phyloP scores from a whole-genome alignment of 2,797 vertebrate species.

The Sebastes itinus region DNA sequence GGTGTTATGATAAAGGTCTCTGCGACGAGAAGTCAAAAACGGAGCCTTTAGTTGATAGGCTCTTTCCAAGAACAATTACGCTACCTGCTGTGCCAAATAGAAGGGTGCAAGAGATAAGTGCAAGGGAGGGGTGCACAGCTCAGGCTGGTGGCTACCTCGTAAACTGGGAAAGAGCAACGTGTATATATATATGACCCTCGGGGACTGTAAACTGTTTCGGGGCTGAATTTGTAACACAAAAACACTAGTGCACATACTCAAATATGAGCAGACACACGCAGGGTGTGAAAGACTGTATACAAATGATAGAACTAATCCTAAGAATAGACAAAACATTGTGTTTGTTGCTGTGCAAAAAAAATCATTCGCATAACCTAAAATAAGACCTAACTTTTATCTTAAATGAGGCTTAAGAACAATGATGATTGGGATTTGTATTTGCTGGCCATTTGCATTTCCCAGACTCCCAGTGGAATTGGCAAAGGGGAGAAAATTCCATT shows the following conservation, averaged over 20 bases:
- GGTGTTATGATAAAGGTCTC: constrained; percentile 66
- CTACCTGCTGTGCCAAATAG: constrained; percentile 73
- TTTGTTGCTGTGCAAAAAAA: constrained; percentile 4
- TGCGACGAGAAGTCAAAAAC: constrained; percentile 62
- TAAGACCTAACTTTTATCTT: neutral
- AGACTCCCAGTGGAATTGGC: constrained; percentile 27
- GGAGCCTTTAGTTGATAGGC: constrained; percentile 56
- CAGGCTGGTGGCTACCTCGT: constrained; percentile 63
- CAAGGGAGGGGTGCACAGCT: constrained; percentile 38
- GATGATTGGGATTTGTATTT: constrained; percentile 38
- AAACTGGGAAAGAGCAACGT: constrained; percentile 61
- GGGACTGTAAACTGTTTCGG: neutral
- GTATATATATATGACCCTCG: neutral
- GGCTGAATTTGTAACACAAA: neutral
- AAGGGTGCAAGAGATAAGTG: constrained; percentile 69
- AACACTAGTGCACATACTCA: neutral
- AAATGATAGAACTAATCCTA: constrained; percentile 4
- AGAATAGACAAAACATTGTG: neutral
- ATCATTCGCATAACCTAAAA: constrained; percentile 7
- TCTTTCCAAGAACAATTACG: constrained; percentile 68
- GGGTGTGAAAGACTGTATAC: neutral
- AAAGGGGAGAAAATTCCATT: constrained; percentile 60
- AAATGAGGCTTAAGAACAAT: constrained; percentile 37
- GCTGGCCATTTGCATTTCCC: constrained; percentile 27
- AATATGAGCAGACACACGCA: neutral